Evolutionary conservation across 1,140 invertebrate species (phyloP).

Genomic region (Euwallacea similis): DNA sequence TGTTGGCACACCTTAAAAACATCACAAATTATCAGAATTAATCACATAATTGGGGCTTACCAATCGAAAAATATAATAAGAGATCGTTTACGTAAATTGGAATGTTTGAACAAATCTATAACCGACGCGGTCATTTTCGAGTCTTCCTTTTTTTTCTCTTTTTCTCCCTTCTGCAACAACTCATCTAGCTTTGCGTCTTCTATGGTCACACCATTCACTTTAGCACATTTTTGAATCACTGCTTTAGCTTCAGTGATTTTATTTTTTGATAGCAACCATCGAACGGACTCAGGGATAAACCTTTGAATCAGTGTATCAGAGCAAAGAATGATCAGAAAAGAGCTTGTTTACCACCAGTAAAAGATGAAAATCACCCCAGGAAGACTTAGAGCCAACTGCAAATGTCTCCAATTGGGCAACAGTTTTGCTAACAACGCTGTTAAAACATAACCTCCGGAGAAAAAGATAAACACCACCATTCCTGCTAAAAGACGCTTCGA

Average conservation of each 20-base stretch:
- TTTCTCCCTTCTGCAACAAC: constrained; percentile 32
- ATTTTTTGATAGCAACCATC: constrained; percentile 63
- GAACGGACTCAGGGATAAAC: constrained; percentile 65
- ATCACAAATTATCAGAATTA: background rate
- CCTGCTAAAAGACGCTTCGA: constrained; percentile 72
- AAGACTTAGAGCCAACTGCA: constrained; percentile 72
- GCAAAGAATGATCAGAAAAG: background rate
- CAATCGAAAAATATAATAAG: constrained; percentile 77
- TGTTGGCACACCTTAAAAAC: constrained; percentile 70
- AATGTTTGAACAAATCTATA: constrained; percentile 70
- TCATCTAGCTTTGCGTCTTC: constrained; percentile 46
- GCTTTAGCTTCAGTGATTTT: constrained; percentile 56
- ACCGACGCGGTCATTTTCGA: constrained; percentile 50
- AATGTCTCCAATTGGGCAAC: constrained; percentile 71
- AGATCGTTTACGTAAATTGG: constrained; percentile 70
- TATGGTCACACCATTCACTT: constrained; percentile 58
- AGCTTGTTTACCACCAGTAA: constrained; percentile 74
- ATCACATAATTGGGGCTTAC: constrained; percentile 53
- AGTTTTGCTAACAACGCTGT: constrained; percentile 71
- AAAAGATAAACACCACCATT: constrained; percentile 75
- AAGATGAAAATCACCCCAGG: constrained; percentile 70
- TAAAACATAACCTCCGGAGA: constrained; percentile 74
- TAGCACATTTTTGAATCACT: constrained; percentile 60
- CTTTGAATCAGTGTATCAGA: constrained; percentile 44
- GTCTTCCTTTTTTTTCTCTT: constrained; percentile 55